These are phyloP conservation scores for Eulemur rubriventer DNA, from an alignment of 2,797 vertebrate genomes.

Conservation along the genomic window DNA sequence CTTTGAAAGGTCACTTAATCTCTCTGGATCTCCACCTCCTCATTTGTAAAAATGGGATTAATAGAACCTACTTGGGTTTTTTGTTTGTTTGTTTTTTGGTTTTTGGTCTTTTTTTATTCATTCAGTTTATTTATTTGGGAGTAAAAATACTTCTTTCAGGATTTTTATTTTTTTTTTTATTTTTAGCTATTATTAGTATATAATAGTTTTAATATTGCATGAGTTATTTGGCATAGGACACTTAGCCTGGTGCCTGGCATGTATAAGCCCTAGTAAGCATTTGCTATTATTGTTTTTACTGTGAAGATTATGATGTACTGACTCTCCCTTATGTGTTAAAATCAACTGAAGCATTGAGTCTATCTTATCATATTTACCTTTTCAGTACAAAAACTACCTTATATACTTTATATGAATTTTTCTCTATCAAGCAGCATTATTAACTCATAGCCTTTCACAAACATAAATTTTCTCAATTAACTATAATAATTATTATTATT, in stretches of 20 bases:
- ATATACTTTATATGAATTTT: not conserved
- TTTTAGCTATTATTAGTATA: not conserved
- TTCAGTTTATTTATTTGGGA: not conserved
- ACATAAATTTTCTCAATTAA: constrained; percentile 12
- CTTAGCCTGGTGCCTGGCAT: not conserved
- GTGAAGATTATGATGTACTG: not conserved
- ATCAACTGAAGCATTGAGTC: not conserved
- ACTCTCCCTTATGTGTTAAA: not conserved
- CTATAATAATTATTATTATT: not conserved
- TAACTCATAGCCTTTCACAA: not conserved
- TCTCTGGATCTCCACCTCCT: not conserved
- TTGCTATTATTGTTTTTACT: not conserved
- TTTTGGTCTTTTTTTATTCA: not conserved
- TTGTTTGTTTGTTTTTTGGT: not conserved
- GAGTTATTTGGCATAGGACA: not conserved
- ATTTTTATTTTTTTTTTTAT: not conserved
- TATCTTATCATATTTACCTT: not conserved
- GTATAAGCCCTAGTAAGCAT: not conserved
- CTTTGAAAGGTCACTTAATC: not conserved
- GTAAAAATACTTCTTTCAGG: not conserved
- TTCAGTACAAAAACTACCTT: not conserved
- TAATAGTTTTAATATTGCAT: not conserved
- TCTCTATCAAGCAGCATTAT: not conserved
- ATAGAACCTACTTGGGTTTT: not conserved
- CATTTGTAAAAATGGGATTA: not conserved